These are phyloP conservation scores for Caenorhabditis sp. DNA, from an alignment of 2,888 invertebrate species.

Conservation along the genomic window DNA sequence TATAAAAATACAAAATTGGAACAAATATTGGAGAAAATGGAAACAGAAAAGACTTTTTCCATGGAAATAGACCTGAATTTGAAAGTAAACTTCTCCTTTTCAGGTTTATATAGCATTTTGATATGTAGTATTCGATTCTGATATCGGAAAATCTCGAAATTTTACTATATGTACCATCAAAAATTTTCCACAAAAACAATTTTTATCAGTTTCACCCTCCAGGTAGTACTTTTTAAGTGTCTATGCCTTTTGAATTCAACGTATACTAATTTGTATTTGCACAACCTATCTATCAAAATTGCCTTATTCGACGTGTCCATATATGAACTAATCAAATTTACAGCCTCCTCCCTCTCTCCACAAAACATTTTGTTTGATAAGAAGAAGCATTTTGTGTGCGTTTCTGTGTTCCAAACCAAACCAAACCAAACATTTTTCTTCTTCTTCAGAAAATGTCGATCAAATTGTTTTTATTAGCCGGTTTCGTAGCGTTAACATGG, in stretches of 20 bases:
- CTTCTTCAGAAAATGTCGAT: neutral
- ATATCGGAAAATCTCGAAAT: no score
- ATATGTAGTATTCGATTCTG: no score
- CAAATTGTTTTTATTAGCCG: neutral
- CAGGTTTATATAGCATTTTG: no score
- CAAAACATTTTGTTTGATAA: neutral
- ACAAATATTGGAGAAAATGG: no score
- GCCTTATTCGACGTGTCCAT: neutral
- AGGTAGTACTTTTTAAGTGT: neutral
- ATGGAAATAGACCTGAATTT: no score
- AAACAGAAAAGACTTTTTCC: no score
- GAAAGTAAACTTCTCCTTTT: no score
- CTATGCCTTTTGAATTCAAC: no score
- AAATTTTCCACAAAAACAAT: no score
- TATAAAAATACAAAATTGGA: no score
- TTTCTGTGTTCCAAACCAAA: neutral
- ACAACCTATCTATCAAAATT: neutral
- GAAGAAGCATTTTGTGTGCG: neutral
- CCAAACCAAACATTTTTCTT: neutral
- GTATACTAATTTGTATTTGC: neutral
- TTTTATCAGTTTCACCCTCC: neutral
- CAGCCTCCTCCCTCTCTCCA: neutral
- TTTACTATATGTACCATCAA: no score
- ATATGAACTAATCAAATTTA: neutral
- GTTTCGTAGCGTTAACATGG: slow-evolving; percentile 5